Evolutionary conservation across 64 coral and sea anemone species (phyloP), one percentile per base, ranked within the genome.

Genomic region (Montipora efflorescens): DNA sequence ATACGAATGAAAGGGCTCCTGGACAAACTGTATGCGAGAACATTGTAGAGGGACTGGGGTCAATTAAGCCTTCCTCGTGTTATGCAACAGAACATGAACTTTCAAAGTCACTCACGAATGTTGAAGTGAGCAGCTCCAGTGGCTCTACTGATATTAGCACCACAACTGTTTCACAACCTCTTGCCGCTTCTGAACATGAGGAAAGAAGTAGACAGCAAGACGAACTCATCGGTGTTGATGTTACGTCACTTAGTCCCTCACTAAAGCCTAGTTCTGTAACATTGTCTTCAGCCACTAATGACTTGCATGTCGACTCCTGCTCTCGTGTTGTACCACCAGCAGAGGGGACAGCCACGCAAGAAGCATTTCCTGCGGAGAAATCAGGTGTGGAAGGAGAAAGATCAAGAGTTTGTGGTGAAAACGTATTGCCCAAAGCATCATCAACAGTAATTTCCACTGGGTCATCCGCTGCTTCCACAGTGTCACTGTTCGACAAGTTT

Each of bases 171-270:
- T 16, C 47, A 21, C 68, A 21, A 21, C n/a, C 68, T 71, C 68
- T 6, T 71, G 4, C 21, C 15, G 14, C 76, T 15, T 48, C 76
- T 78, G 13, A 49, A 47, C 76, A 0, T 18, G 74, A 15, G 74
- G 22, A 46, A 76, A 76, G 74, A 46, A 19, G 46, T 36, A 49
- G 5, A 47, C 45, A 8, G 9, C 1, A 46, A 51, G 73, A 19
- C 10, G 73, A 89, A 77, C 57, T 51, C 16, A 89, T 89, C 72
- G 73, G 78, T 61, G 51, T 59, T 89, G 87, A 89, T 89, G 72
- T 61, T 8, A 66, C 15, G 3, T 4, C 69, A 43, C 16, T 59
- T 16, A 58, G 70, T 1, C 12, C 48, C 12, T 4, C 8, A 4
- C 22, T 59, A 14, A 78, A 12, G 14, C 18, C 73, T 0, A 13